Base-by-base conservation (phyloP, 2,113 vertebrate species). In the Hepsetus odoe region DNA sequence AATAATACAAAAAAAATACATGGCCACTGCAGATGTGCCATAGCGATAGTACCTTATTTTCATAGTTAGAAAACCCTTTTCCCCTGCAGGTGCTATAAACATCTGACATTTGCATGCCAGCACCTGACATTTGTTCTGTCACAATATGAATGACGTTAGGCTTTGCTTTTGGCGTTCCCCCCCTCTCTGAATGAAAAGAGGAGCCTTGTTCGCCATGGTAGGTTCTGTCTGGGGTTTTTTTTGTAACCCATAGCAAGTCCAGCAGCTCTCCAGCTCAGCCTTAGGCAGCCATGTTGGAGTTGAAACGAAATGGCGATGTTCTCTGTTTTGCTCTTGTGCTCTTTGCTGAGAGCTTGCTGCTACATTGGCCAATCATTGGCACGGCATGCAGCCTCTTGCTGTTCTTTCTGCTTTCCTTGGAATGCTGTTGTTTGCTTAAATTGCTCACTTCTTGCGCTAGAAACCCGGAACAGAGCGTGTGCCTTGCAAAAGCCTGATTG, bases 391-490 rank as follows among this genome's bases (percentile, higher is more conserved):
- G 72, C 62, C 80, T 66, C 53, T 28, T 56, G 58, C 64, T 67
- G 18, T 32, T 74, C 77, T 78, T 85, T 75, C 79, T 83, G 85
- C 83, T 88, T 89, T 84, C 76, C 83, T 85, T 80, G 80, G 74
- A 80, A 84, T 58, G 68, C 85, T 85, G 89, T 87, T 91, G 86
- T 91, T 90, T 87, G 85, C 83, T 86, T 86, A 92, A 91, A 91
- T 90, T 83, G 89, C 87, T 84, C 87, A 86, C 83, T 79, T 87
- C 79, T 77, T 80, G 81, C 87, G 82, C 87, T 83, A 84, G 68
- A 78, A 77, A 85, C 77, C 80, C 69, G 78, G 83, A 89, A 87
- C 85, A 84, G 80, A 85, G 81, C 82, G 75, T 42, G 76, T 72
- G 67, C 87, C 83, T 82, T 82, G 76, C 85, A 79, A 87, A 84